These are phyloP conservation scores for Heliornis fulica DNA, from an alignment of 2,113 vertebrate species.

Conservation along the genomic window DNA sequence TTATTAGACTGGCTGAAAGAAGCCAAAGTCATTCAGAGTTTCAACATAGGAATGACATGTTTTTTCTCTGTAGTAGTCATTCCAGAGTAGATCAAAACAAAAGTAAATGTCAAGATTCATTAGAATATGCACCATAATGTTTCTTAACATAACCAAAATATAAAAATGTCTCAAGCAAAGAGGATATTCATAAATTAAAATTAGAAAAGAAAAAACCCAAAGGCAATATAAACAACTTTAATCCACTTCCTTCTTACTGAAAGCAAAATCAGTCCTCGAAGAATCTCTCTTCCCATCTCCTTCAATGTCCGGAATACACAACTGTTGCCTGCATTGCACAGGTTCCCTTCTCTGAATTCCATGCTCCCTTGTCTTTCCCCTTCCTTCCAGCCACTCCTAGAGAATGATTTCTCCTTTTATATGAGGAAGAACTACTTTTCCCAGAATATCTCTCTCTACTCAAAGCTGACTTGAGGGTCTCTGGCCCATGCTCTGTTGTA, in stretches of 20 bases:
- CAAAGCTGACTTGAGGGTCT: background rate
- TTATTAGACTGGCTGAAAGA: background rate
- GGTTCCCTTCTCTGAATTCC: rapidly evolving
- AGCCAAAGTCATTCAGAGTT: background rate
- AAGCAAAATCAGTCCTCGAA: background rate
- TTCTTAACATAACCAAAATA: background rate
- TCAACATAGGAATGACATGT: background rate
- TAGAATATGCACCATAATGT: background rate
- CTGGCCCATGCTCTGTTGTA: background rate
- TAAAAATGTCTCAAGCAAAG: background rate
- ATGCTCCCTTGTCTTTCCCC: background rate
- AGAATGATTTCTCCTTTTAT: background rate
- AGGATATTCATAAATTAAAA: background rate
- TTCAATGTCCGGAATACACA: background rate
- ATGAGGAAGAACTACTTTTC: background rate
- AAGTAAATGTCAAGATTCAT: background rate
- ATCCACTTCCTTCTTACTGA: background rate
- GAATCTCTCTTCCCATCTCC: background rate
- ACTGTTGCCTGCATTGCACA: background rate
- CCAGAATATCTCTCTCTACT: background rate
- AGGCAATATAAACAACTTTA: background rate
- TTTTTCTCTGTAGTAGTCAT: background rate
- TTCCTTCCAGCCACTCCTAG: background rate
- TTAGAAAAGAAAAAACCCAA: background rate
- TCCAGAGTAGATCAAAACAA: background rate